phyloP scores from a whole-genome alignment of 2,113 vertebrate genomes.

The Pluvianellus socialis region DNA sequence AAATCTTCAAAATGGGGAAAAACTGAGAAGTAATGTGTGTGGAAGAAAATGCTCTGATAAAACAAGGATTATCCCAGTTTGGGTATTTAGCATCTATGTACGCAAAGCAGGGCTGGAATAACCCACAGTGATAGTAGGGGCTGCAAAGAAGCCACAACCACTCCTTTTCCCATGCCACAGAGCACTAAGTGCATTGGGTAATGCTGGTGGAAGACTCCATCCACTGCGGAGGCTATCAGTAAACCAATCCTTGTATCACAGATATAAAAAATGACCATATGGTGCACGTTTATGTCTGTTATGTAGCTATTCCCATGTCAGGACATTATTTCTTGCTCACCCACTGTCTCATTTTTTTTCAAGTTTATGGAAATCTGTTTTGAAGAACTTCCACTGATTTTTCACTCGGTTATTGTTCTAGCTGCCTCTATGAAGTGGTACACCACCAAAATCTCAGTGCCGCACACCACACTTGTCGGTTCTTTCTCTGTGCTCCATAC shows the following conservation, averaged over 20 bases:
- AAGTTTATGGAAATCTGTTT: conserved; percentile 1
- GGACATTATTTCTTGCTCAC: background rate
- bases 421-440: background rate
- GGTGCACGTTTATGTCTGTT: background rate
- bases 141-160: background rate
- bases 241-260: background rate
- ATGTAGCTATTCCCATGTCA: background rate
- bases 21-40: background rate
- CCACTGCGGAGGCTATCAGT: background rate
- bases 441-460: background rate
- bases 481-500: background rate
- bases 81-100: background rate
- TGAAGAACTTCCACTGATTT: background rate
- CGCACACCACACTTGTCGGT: background rate
- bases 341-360: background rate
- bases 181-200: background rate
- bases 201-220: background rate
- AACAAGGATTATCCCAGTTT: background rate
- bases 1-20: background rate
- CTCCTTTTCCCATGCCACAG: background rate
- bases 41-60: background rate
- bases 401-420: background rate
- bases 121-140: background rate
- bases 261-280: background rate
- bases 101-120: background rate